Evolutionary conservation across 2,888 invertebrate genomes (phyloP).

Genomic region (Nowickia ferox): DNA sequence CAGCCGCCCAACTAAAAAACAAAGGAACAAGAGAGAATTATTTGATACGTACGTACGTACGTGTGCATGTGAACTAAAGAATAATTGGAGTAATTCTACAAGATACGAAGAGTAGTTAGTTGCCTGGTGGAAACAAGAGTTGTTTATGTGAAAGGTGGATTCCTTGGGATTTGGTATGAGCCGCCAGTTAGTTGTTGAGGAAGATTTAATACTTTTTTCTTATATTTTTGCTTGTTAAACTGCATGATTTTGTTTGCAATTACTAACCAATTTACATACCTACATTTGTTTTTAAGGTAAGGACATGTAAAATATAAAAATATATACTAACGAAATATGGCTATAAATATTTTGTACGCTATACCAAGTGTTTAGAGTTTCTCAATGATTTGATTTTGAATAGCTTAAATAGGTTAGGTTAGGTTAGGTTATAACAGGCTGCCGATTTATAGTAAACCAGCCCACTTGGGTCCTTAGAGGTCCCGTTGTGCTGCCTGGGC

Average conservation of each 20-base stretch:
- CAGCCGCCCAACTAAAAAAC: constrained; percentile 74
- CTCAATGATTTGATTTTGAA: too few species aligned
- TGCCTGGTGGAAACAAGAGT: constrained; percentile 15
- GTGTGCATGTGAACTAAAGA: constrained; percentile 51
- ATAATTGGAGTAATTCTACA: constrained; percentile 68
- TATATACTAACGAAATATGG: background rate
- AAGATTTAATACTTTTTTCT: constrained; percentile 45
- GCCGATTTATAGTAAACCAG: too few species aligned
- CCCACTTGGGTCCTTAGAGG: too few species aligned
- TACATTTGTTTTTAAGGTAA: background rate
- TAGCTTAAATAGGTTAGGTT: too few species aligned
- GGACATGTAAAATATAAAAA: background rate
- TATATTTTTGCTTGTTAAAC: constrained; percentile 40
- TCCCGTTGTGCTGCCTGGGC: too few species aligned
- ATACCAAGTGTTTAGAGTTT: background rate
- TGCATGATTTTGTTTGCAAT: constrained; percentile 68
- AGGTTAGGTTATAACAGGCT: too few species aligned
- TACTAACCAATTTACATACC: constrained; percentile 63
- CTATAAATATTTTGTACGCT: background rate
- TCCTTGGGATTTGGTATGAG: background rate
- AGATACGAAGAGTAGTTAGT: constrained; percentile 23
- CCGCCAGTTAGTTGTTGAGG: constrained; percentile 20
- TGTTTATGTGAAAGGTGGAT: background rate
- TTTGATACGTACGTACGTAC: background rate
- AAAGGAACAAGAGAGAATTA: constrained; percentile 42